Conservation (phyloP, 2,797 vertebrate genomes). For the Sebastes hubbsi region DNA sequence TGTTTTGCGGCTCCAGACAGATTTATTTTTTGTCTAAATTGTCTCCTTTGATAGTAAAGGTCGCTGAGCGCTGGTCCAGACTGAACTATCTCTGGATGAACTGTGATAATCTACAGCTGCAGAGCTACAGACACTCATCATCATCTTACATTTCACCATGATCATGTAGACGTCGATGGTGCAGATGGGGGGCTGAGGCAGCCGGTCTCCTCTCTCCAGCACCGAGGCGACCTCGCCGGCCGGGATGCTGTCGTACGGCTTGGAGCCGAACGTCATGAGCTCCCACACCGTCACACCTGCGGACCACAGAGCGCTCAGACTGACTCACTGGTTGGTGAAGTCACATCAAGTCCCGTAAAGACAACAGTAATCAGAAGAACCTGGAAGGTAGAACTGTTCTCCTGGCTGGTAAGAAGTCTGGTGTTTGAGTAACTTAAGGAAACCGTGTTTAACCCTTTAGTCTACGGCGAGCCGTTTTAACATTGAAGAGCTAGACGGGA, state of each 20-base stretch:
- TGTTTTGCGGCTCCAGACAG: too few relatives aligned
- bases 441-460: too few relatives aligned
- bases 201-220: conserved; percentile 92
- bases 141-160: conserved; percentile 95
- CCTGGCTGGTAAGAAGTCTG: too few relatives aligned
- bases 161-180: conserved; percentile 98
- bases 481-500: too few relatives aligned
- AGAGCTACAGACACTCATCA: too few relatives aligned
- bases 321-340: not conserved
- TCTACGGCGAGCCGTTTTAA: too few relatives aligned
- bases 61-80: too few relatives aligned
- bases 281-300: conserved; percentile 95
- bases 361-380: not conserved
- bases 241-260: conserved; percentile 92
- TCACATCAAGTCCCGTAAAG: not conserved
- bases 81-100: too few relatives aligned
- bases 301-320: not conserved
- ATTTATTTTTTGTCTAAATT: too few relatives aligned
- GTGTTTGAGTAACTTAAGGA: too few relatives aligned
- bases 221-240: conserved; percentile 89
- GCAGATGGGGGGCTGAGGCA: conserved; percentile 93
- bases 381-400: not conserved
- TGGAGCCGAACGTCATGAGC: conserved; percentile 95
- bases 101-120: too few relatives aligned
- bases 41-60: too few relatives aligned